phyloP scores from a whole-genome alignment of 2,797 vertebrate species.

The Vespertilio murinus region DNA sequence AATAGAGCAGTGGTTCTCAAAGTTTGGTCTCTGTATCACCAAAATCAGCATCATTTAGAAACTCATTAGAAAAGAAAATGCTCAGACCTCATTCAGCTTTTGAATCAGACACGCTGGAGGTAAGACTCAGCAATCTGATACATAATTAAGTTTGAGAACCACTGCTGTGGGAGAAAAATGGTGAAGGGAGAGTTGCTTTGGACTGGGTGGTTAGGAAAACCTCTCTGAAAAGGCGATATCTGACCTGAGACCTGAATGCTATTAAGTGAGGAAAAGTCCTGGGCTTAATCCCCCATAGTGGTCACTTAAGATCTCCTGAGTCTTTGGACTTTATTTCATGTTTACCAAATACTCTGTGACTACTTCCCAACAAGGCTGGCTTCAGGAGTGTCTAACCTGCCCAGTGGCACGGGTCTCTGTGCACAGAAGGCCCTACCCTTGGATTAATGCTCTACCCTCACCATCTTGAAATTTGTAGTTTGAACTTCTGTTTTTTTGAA shows the following conservation, averaged over 20 bases:
- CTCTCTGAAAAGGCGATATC: neutral
- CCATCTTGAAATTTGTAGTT: neutral
- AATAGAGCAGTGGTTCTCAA: neutral
- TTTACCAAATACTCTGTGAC: neutral
- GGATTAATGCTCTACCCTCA: neutral
- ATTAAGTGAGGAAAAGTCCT: neutral
- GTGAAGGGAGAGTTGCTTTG: neutral
- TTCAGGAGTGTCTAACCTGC: neutral
- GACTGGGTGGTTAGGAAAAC: neutral
- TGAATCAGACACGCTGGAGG: neutral
- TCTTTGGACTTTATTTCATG: neutral
- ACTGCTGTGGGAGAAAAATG: neutral
- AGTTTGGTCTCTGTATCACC: neutral
- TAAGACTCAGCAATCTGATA: neutral
- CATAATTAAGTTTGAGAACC: neutral
- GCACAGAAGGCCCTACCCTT: neutral
- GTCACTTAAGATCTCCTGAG: neutral
- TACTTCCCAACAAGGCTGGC: neutral
- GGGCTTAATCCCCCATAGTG: neutral
- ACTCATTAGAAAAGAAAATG: slow-evolving; percentile 5
- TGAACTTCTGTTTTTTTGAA: neutral
- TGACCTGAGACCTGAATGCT: neutral
- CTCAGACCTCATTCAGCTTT: neutral
- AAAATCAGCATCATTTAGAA: neutral
- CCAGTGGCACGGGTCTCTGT: too few relatives aligned